Base-by-base conservation (phyloP, 2,113 vertebrate genomes). In the Trichomycterus rosablanca region DNA sequence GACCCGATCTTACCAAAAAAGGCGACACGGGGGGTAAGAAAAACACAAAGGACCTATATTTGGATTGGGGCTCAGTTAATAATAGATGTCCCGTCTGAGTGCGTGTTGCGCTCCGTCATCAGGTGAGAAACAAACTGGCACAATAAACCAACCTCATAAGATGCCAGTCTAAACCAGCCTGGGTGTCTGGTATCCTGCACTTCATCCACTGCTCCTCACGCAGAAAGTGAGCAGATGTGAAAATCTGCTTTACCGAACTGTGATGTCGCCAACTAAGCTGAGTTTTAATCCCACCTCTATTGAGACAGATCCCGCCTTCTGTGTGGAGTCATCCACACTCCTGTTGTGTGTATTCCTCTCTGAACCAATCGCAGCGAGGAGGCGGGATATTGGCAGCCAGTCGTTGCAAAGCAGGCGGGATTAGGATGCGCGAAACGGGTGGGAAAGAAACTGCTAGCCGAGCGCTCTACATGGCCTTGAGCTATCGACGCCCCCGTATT, bases 41-140 rank as follows among this genome's bases (percentile, higher is more conserved):
- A 74, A 72, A 78, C 64, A 80, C 65, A 73, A 71, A 74, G 65
- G 69, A 52, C 63, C 75, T 78, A 74, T 74, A 71, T 76, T 74
- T 76, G 73, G 74, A 78, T 71, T 70, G 60, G 60, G 67, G 72
- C 44, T 63, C 65, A 66, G 73, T 69, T 72, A 77, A 80, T 75
- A 76, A 83, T 76, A 80, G 73, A 75, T 71, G 71, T 67, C 57
- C 70, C 59, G 44, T 37, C 66, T 56, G 46, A 65, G 72, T 43
- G 53, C 48, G 51, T 30, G 51, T 39, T 48, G 53, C 69, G 66
- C 34, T 53, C 40, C 60, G 57, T 62, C 66, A 57, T 44, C 15
- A 32, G 56, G 15, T 14, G 6, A 7, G 12, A 12, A 30, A 30
- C 26, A 3, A 30, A 4, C 7, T 30, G 7, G 26, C 7, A 30